Percentiles rank a stretch among this genome's conserved stretches.
Evolutionary conservation across 2,888 invertebrate genomes (phyloP).

Genomic region (Bembecia ichneumoniformis): DNA sequence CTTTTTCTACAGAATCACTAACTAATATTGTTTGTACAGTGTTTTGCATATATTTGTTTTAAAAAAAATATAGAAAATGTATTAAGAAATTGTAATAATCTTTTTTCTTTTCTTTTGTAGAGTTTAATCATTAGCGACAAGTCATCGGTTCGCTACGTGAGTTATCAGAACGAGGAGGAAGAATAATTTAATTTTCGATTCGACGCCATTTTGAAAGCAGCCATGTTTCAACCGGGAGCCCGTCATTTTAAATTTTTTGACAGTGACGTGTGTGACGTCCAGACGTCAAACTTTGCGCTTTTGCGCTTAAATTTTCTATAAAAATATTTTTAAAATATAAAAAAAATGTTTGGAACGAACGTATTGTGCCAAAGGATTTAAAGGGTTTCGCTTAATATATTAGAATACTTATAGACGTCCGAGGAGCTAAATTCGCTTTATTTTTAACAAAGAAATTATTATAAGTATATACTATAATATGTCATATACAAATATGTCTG

Average conservation of each 20-base stretch:
- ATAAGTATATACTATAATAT: slow-evolving; percentile 4
- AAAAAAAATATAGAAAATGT: too few relatives aligned
- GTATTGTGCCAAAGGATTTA: slow-evolving; percentile 4
- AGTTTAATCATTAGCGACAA: slow-evolving; percentile 91
- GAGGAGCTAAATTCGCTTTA: slow-evolving; percentile 9
- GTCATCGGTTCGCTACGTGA: slow-evolving; percentile 94
- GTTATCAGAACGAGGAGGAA: slow-evolving; percentile 94
- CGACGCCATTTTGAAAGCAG: slow-evolving; percentile 17
- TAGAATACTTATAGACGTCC: slow-evolving; percentile 9
- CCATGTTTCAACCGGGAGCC: neutral
- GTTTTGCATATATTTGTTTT: too few relatives aligned
- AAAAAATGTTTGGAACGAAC: neutral
- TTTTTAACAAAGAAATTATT: neutral
- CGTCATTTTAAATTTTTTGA: neutral
- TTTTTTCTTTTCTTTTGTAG: slow-evolving; percentile 63
- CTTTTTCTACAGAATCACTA: too few relatives aligned
- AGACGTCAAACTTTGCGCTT: neutral
- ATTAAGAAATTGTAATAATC: too few relatives aligned
- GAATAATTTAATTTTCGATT: slow-evolving; percentile 55
- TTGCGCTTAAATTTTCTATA: neutral
- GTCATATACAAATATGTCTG: slow-evolving; percentile 1
- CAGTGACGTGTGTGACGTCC: neutral
- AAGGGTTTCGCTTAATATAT: neutral
- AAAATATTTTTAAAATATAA: neutral
- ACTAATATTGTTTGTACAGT: too few relatives aligned